Evolutionary conservation across 1,140 invertebrate genomes (phyloP).

Genomic region (Brachionus asplanchnoidis): DNA sequence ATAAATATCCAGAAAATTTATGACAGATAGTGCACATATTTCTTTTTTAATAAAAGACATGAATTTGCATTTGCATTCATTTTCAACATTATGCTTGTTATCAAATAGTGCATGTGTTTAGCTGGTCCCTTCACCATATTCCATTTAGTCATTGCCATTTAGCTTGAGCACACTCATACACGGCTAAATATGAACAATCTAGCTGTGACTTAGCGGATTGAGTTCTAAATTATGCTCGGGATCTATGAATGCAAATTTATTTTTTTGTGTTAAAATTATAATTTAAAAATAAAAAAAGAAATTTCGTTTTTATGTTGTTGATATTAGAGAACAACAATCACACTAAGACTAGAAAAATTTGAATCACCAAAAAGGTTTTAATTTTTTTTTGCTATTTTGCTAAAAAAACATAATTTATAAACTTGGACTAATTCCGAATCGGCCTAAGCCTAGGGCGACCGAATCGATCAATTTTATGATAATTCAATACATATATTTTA

Average conservation of each 20-base stretch:
- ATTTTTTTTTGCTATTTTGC: background rate
- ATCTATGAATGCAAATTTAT: background rate
- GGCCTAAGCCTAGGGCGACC: background rate
- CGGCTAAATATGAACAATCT: background rate
- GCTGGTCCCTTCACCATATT: background rate
- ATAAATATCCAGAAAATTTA: background rate
- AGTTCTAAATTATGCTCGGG: background rate
- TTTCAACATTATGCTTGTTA: background rate
- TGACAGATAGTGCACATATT: background rate
- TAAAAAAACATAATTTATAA: background rate
- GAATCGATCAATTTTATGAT: background rate
- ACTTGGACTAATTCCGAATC: background rate
- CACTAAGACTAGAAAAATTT: constrained; percentile 11
- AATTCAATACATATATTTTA: background rate
- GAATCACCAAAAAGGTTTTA: constrained; percentile 15
- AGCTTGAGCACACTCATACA: background rate
- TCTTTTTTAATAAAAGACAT: background rate
- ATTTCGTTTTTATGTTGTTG: constrained; percentile 8
- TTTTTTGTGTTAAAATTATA: constrained; percentile 31
- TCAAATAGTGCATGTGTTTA: background rate
- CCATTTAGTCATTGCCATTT: background rate
- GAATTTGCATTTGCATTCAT: background rate
- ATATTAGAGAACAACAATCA: constrained; percentile 19
- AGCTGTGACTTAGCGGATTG: background rate
- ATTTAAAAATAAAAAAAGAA: constrained; percentile 13